Conservation (phyloP, 2,888 invertebrate genomes). For the Chironomus riparius region DNA sequence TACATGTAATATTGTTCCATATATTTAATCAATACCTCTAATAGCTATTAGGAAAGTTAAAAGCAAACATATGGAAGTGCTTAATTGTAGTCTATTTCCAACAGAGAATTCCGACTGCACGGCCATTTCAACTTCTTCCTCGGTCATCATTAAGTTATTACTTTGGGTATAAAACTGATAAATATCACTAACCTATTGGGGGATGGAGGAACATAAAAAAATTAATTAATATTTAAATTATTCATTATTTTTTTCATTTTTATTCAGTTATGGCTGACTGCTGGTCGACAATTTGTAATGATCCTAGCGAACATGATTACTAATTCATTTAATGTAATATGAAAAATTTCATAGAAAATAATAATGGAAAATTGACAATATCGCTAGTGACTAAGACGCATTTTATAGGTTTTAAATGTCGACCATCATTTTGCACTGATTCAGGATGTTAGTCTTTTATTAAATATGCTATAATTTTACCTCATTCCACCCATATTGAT, state of each 20-base stretch:
- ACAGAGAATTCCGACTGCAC: conserved; percentile 16
- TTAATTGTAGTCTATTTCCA: not conserved
- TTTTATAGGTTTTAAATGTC: not conserved
- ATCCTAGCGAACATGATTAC: too few species aligned
- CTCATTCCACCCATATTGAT: conserved; percentile 56
- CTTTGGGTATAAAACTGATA: conserved; percentile 54
- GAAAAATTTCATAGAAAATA: not conserved
- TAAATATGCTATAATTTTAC: conserved; percentile 31
- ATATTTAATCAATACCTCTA: not conserved
- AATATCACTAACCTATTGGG: conserved; percentile 48
- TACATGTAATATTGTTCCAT: too few species aligned
- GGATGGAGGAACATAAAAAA: not conserved
- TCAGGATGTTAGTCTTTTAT: too few species aligned
- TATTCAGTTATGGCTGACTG: too few species aligned
- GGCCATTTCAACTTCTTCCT: conserved; percentile 22
- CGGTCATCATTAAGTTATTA: conserved; percentile 33
- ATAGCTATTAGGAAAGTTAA: not conserved
- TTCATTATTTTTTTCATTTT: not conserved
- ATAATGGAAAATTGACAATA: not conserved
- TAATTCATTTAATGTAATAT: not conserved
- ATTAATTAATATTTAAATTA: conserved; percentile 22
- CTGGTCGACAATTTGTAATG: too few species aligned
- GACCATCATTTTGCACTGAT: not conserved
- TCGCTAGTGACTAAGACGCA: too few species aligned
- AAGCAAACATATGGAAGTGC: not conserved